A percentile compares a stretch with the other conserved stretches of the same genome.
These are phyloP conservation scores for Corella eumyota DNA, from an alignment of 23 tunicate species.

Conservation along the genomic window DNA sequence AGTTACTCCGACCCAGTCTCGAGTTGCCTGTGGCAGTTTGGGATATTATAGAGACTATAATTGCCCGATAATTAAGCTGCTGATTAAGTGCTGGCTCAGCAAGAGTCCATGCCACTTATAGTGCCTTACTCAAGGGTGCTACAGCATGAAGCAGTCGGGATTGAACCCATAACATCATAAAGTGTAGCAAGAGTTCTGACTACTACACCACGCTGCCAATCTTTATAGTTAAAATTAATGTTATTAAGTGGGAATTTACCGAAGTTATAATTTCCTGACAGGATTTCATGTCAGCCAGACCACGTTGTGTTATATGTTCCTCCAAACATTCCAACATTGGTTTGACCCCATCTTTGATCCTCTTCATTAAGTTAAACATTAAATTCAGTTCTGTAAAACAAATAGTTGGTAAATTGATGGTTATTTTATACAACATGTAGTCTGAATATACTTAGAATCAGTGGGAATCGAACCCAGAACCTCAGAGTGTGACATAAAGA, in stretches of 20 bases:
- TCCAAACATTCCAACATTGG: conserved; percentile 40
- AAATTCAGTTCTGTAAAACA: conserved; percentile 40
- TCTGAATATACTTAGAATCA: too few species aligned
- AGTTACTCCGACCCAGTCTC: too few species aligned
- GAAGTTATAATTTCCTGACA: conserved; percentile 40
- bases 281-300: conserved; percentile 47
- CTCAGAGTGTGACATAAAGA: too few species aligned
- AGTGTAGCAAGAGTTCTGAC: too few species aligned
- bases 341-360: conserved; percentile 34
- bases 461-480: too few species aligned
- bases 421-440: too few species aligned
- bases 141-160: neutral
- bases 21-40: too few species aligned
- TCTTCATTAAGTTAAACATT: conserved; percentile 54
- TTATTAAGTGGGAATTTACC: conserved; percentile 6
- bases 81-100: neutral
- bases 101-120: too few species aligned
- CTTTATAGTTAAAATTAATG: too few species aligned
- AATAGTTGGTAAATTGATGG: too few species aligned
- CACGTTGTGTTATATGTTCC: conserved; percentile 43
- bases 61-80: too few species aligned
- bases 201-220: neutral
- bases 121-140: neutral
- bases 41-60: too few species aligned
- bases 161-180: neutral